Evolutionary conservation across 2,113 vertebrate species (phyloP).

Genomic region (Stegostoma tigrinum): DNA sequence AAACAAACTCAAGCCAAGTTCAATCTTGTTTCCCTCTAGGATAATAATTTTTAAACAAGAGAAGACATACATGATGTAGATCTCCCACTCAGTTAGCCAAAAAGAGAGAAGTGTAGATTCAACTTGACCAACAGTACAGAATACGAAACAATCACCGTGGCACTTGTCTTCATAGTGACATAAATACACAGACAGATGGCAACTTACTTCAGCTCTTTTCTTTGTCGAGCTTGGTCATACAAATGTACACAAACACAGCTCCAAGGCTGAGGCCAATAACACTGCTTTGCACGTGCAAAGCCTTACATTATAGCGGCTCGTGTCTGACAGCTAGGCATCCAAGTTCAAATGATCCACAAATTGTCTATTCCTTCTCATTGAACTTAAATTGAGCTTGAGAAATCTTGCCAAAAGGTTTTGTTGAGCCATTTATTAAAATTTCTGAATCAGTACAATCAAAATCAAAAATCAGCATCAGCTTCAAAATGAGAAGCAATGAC

Average conservation of each 20-base stretch:
- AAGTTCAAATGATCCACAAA: not conserved
- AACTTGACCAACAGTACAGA: not conserved
- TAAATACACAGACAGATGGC: not conserved
- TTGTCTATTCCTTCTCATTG: not conserved
- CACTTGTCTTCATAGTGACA: not conserved
- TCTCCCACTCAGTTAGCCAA: not conserved
- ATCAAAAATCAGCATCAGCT: not conserved
- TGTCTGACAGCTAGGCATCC: not conserved
- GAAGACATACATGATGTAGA: not conserved
- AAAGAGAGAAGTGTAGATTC: not conserved
- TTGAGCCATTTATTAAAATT: not conserved
- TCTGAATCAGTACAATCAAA: not conserved
- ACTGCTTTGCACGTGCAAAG: not conserved
- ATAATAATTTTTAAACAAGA: not conserved
- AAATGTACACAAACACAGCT: not conserved
- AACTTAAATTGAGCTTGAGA: not conserved
- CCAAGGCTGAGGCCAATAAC: not conserved
- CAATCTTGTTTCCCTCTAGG: not conserved
- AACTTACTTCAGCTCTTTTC: not conserved
- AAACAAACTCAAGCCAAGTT: not conserved
- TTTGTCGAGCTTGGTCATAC: not conserved
- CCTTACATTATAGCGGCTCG: not conserved
- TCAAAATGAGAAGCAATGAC: not conserved
- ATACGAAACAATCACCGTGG: not conserved
- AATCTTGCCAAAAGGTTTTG: not conserved